These are phyloP conservation scores for Lissocephala sabroskyi DNA, from an alignment of 2,888 invertebrate genomes.

Conservation along the genomic window DNA sequence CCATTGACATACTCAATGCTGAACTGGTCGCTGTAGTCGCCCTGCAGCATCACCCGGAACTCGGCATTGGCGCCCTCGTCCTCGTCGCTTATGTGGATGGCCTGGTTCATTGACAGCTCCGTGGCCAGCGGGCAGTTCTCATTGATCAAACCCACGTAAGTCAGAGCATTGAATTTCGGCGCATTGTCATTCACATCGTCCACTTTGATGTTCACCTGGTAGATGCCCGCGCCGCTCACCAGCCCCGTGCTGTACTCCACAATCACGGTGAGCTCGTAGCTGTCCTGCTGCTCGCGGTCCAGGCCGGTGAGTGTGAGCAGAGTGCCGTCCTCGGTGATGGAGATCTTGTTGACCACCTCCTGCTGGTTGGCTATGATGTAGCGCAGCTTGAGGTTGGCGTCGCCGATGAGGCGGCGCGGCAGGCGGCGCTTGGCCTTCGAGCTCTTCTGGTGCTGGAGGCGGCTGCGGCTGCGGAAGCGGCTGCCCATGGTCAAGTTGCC, in stretches of 20 bases:
- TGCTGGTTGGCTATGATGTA: slow-evolving; percentile 88
- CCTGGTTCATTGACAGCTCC: slow-evolving; percentile 80
- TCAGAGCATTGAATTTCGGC: slow-evolving; percentile 81
- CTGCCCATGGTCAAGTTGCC: slow-evolving; percentile 52
- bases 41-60: slow-evolving; percentile 80
- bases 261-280: slow-evolving; percentile 84
- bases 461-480: slow-evolving; percentile 55
- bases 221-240: slow-evolving; percentile 81
- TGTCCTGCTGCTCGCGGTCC: slow-evolving; percentile 82
- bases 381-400: slow-evolving; percentile 74
- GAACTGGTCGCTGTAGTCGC: slow-evolving; percentile 84
- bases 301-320: slow-evolving; percentile 84
- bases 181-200: slow-evolving; percentile 92
- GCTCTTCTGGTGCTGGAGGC: slow-evolving; percentile 26
- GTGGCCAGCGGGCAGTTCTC: slow-evolving; percentile 84
- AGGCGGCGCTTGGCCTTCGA: slow-evolving; percentile 46
- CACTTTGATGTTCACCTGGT: slow-evolving; percentile 85
- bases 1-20: slow-evolving; percentile 75
- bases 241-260: slow-evolving; percentile 83
- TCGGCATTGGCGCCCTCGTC: slow-evolving; percentile 81
- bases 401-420: slow-evolving; percentile 57
- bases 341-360: slow-evolving; percentile 85
- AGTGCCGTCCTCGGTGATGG: slow-evolving; percentile 84
- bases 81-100: slow-evolving; percentile 81
- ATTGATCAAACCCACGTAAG: slow-evolving; percentile 83